phyloP scores from a whole-genome alignment of 2,888 invertebrate species.

The Drosophila mimetica region DNA sequence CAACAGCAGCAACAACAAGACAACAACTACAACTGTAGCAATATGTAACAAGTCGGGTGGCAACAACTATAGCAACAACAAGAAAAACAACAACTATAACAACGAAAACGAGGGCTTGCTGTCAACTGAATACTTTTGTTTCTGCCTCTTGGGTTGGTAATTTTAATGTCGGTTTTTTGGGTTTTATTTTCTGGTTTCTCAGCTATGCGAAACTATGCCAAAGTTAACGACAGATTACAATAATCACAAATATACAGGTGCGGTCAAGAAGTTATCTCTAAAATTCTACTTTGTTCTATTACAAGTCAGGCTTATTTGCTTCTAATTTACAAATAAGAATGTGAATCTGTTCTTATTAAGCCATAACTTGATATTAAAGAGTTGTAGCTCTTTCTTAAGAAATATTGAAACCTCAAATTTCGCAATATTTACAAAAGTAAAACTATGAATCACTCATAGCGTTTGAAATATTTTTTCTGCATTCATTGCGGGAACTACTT shows the following conservation, averaged over 20 bases:
- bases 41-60: slow-evolving; percentile 75
- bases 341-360: too few relatives aligned
- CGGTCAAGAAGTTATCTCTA: slow-evolving; percentile 6
- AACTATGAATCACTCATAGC: slow-evolving; percentile 1
- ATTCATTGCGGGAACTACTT: neutral
- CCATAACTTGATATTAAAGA: neutral
- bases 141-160: slow-evolving; percentile 49
- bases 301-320: neutral
- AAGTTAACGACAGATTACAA: slow-evolving; percentile 74
- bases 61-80: slow-evolving; percentile 21
- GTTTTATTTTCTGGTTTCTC: slow-evolving; percentile 64
- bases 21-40: slow-evolving; percentile 27
- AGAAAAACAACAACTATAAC: slow-evolving; percentile 22
- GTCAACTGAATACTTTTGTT: slow-evolving; percentile 37
- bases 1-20: slow-evolving; percentile 35
- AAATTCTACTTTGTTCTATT: neutral
- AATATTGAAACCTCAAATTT: neutral
- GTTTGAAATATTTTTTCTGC: neutral
- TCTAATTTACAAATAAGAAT: neutral
- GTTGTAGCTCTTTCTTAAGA: too few relatives aligned
- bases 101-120: slow-evolving; percentile 63
- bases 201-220: slow-evolving; percentile 69
- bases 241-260: slow-evolving; percentile 54
- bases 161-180: slow-evolving; percentile 57
- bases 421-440: neutral